Percentiles rank a stretch among this genome's conserved stretches.
Conservation (phyloP, 2,113 vertebrate genomes). For the Tautogolabrus adspersus region DNA sequence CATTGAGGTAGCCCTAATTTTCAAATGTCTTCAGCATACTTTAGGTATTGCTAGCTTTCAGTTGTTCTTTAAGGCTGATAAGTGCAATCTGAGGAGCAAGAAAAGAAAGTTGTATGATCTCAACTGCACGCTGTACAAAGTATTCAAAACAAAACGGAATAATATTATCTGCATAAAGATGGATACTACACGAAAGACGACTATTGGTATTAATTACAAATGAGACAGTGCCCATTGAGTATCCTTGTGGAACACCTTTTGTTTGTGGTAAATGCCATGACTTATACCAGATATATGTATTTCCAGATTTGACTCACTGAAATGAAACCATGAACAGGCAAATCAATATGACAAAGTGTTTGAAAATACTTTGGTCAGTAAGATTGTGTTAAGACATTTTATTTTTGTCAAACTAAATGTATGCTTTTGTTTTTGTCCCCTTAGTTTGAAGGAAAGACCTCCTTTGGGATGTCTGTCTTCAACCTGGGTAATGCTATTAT, state of each 20-base stretch:
- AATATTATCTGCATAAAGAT: background rate
- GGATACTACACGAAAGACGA: background rate
- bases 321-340: background rate
- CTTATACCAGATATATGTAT: background rate
- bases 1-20: background rate
- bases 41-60: background rate
- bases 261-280: background rate
- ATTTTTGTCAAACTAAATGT: background rate
- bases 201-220: background rate
- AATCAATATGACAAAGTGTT: too few relatives aligned
- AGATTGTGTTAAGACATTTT: too few relatives aligned
- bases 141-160: background rate
- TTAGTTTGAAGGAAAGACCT: constrained; percentile 98
- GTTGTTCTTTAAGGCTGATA: background rate
- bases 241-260: background rate
- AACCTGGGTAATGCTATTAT: constrained; percentile 99
- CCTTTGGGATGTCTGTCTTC: constrained; percentile 98
- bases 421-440: constrained; percentile 15
- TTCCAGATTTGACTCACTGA: background rate
- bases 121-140: background rate
- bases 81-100: background rate
- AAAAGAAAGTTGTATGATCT: background rate
- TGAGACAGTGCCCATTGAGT: too few relatives aligned
- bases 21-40: background rate
- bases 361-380: too few relatives aligned